Conservation (phyloP, 92 coral and sea anemone species). For the Hydrozoanthus gracilis region DNA sequence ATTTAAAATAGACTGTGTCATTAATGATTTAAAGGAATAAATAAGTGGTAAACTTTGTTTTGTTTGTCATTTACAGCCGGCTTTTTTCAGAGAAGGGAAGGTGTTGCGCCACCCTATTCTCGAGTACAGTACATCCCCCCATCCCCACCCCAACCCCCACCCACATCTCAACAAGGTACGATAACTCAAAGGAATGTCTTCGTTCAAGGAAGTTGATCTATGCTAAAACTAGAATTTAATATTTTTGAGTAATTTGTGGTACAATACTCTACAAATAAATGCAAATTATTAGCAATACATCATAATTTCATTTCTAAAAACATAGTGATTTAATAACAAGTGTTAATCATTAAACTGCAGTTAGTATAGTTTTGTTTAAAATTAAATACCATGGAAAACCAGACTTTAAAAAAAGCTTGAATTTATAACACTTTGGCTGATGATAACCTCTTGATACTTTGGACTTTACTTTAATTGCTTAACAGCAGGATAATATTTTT, state of each 20-base stretch:
- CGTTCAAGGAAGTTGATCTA: conserved; percentile 35
- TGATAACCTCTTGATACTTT: no score
- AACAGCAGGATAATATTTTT: no score
- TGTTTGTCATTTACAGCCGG: conserved; percentile 61
- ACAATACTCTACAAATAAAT: neutral
- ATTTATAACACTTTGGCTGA: no score
- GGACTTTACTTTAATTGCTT: no score
- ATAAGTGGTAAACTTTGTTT: conserved; percentile 34
- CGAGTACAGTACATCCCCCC: conserved; percentile 62
- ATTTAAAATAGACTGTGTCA: neutral
- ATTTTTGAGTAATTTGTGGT: neutral
- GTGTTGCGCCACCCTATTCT: conserved; percentile 79
- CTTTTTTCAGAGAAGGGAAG: conserved; percentile 63
- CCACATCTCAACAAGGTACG: conserved; percentile 35
- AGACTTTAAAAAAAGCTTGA: no score
- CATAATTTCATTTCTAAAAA: no score
- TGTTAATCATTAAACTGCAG: no score
- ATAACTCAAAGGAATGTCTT: conserved; percentile 30
- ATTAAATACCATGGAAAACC: no score
- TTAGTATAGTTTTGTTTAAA: no score
- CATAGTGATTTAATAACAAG: no score
- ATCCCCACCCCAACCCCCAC: conserved; percentile 27
- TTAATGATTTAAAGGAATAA: neutral
- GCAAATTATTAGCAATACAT: neutral
- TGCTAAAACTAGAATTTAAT: neutral